These are phyloP conservation scores for Berghia stephanieae DNA, from an alignment of 1,140 invertebrate genomes.

Conservation along the genomic window DNA sequence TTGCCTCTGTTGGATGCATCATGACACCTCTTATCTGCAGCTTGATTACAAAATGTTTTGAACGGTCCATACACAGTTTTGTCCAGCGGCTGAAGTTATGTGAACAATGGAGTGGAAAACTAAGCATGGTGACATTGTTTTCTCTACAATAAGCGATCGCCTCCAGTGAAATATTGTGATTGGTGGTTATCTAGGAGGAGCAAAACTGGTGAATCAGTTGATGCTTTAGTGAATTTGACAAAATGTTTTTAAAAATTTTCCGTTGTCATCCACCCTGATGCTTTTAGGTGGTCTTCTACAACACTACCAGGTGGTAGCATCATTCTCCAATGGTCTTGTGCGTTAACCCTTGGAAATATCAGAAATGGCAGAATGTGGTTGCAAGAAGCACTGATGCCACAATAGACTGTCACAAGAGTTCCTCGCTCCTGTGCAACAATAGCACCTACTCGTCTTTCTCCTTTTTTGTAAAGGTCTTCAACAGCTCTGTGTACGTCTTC, in stretches of 20 bases:
- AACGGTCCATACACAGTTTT: neutral
- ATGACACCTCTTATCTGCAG: neutral
- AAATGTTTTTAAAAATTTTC: neutral
- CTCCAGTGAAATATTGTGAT: neutral
- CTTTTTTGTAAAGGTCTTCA: too few relatives aligned
- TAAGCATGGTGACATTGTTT: neutral
- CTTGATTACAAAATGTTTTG: neutral
- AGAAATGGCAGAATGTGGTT: constrained; percentile 54
- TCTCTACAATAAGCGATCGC: neutral
- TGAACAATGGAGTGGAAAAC: too few relatives aligned
- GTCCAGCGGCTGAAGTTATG: too few relatives aligned
- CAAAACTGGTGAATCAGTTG: neutral
- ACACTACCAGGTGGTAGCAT: neutral
- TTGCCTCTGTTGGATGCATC: neutral
- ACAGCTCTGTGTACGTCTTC: too few relatives aligned
- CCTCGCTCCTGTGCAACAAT: constrained; percentile 37
- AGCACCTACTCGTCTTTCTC: constrained; percentile 36
- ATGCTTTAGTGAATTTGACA: neutral
- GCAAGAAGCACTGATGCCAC: constrained; percentile 41
- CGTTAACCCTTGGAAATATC: constrained; percentile 52
- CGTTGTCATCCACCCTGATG: neutral
- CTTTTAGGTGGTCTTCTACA: neutral
- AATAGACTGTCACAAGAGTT: constrained; percentile 34
- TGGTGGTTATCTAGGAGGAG: too few relatives aligned
- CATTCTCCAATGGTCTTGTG: constrained; percentile 7